phyloP scores from a whole-genome alignment of 2,888 invertebrate genomes.

The Yponomeuta malinellus region DNA sequence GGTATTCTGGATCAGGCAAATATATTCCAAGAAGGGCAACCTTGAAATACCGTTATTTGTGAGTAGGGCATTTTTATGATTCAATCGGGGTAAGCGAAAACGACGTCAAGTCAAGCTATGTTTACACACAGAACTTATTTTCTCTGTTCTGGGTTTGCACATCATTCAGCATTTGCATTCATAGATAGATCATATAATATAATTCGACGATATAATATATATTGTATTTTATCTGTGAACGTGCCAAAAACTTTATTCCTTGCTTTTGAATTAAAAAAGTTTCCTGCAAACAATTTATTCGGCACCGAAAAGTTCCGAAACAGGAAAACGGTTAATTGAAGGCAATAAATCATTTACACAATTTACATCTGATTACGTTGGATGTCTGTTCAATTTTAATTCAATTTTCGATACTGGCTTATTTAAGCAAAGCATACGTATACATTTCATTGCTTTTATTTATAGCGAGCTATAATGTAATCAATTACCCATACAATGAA shows the following conservation, averaged over 20 bases:
- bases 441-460: background rate
- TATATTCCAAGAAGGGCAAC: background rate
- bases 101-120: background rate
- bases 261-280: background rate
- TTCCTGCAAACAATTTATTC: constrained; percentile 35
- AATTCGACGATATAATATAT: too few relatives aligned
- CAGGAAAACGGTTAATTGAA: constrained; percentile 26
- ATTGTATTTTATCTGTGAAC: too few relatives aligned
- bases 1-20: background rate
- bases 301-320: constrained; percentile 35
- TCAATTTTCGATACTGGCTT: background rate
- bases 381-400: background rate
- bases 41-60: background rate
- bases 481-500: background rate
- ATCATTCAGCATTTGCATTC: background rate
- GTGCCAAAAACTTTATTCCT: too few relatives aligned
- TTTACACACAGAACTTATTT: background rate
- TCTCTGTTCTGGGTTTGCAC: background rate
- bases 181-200: too few relatives aligned
- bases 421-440: background rate
- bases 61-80: background rate
- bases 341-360: constrained; percentile 28
- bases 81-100: background rate
- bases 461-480: background rate
- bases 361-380: background rate